Evolutionary conservation across 2,797 vertebrate genomes (phyloP), one percentile per base, ranked within the genome.

Genomic region (Urophycis tenuis): DNA sequence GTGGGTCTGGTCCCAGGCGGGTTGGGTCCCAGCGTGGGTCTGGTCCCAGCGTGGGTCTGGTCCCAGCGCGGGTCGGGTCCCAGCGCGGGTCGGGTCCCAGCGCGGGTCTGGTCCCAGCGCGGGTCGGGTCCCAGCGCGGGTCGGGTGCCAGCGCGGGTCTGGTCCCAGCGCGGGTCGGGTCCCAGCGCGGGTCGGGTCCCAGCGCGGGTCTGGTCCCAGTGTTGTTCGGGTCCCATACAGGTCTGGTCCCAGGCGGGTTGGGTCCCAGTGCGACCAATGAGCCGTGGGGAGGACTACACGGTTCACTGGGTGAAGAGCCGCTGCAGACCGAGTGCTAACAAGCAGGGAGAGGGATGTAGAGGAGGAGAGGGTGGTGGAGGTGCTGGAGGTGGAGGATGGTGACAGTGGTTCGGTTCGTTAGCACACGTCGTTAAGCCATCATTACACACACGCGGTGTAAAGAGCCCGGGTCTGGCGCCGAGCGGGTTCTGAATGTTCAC

Each of bases 41-140:
- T 31, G 36, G 25, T 79, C 74, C 75, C 67, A 31, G 49, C n/a
- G n/a, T n/a, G 39, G 33, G 72, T 67, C 33, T 31, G 36, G 25
- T 79, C 74, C 75, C 67, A 31, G 49, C n/a, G n/a, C 74, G 39
- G 33, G 72, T 67, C 33, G 36, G 36, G 25, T 79, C 74, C 75
- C 67, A 31, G 49, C n/a, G n/a, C 74, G 39, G 33, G 72, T 67
- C 33, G 36, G 36, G 25, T 79, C 74, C 75, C 67, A 31, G 49
- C n/a, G n/a, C 74, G 39, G 33, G 72, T 67, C 33, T 31, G 36
- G 25, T 79, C 74, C 75, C 67, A 31, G 49, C n/a, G n/a, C 74
- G 39, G 33, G 72, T 67, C 33, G 36, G 36, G 25, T 79, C 74
- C 75, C 67, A 31, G 49, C n/a, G n/a, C 74, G 39, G 33, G 72